A percentile compares a stretch with the other conserved stretches of the same genome.
phyloP scores from a whole-genome alignment of 2,797 vertebrate genomes.

The Sebastes nivosus region DNA sequence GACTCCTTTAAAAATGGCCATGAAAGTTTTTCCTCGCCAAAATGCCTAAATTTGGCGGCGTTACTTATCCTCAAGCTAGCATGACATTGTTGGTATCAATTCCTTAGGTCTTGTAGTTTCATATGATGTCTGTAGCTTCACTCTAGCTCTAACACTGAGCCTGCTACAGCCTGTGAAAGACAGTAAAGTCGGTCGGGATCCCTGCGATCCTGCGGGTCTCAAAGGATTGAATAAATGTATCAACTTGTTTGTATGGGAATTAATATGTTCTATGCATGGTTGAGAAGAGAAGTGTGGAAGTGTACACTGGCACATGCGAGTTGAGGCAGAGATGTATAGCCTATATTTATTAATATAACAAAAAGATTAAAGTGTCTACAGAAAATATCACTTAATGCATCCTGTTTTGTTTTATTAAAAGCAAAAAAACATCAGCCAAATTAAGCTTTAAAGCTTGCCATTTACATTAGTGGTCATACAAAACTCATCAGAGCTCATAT shows the following conservation, averaged over 20 bases:
- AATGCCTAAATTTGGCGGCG: no score
- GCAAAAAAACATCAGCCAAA: conserved; percentile 31
- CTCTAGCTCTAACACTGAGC: no score
- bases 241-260: not conserved
- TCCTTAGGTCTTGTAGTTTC: no score
- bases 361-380: not conserved
- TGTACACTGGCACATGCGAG: not conserved
- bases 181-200: no score
- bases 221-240: fast-evolving
- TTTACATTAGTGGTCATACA: conserved; percentile 24
- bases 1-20: no score
- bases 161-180: no score
- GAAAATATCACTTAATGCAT: not conserved
- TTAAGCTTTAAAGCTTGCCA: conserved; percentile 29
- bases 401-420: conserved; percentile 28
- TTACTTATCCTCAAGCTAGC: no score
- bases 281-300: not conserved
- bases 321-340: not conserved
- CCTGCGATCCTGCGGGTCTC: no score
- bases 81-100: no score
- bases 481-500: conserved; percentile 51
- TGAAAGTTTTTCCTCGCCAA: no score
- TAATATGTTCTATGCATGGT: not conserved
- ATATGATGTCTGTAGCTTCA: no score
- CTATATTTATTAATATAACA: not conserved